Evolutionary conservation across 1,140 invertebrate genomes (phyloP), one percentile per base, ranked within the genome.

Genomic region (Pseudachorutes palmiensis): DNA sequence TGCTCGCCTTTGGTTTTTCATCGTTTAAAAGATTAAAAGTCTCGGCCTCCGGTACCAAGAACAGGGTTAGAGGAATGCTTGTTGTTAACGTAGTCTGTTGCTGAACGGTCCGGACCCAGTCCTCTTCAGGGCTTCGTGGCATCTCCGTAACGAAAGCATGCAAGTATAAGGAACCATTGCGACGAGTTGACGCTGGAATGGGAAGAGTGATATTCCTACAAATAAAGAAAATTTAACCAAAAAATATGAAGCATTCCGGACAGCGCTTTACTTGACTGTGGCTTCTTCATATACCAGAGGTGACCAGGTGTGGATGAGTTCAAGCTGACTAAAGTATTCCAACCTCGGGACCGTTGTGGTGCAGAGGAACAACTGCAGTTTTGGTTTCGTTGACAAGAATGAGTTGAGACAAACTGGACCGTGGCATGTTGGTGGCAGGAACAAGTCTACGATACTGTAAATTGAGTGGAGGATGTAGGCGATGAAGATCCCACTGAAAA

Each of bases 81-180:
- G 83, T 82, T 51, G 84, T 80, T 1, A 82, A 78, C 30, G 79
- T 75, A 2, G 80, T 77, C 19, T 82, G 78, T 68, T 85, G 82
- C 66, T 83, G 77, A 0, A 82, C 76, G 69, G 73, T 62, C 73
- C 75, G 60, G 72, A 70, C 70, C 62, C 70, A 24, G 75, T 73
- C n/a, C 63, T 65, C 62, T 82, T 79, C 48, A 80, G 80, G 5
- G 81, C 76, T 0, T 77, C 80, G 64, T 79, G 82, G 71, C 31
- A 64, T 26, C 22, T 77, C 77, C 12, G 74, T 77, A 55, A 88
- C 69, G 26, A 85, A 82, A 24, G 85, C 78, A 76, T 88, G 86
- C 69, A 91, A 79, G 74, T 82, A 89, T 29, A 91, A 75, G 5
- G 87, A 86, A 26, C 89, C 89, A 83, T 92, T 93, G 49, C 85